Base-by-base conservation (phyloP, 1,140 invertebrate genomes). In the Hyles euphorbiae region DNA sequence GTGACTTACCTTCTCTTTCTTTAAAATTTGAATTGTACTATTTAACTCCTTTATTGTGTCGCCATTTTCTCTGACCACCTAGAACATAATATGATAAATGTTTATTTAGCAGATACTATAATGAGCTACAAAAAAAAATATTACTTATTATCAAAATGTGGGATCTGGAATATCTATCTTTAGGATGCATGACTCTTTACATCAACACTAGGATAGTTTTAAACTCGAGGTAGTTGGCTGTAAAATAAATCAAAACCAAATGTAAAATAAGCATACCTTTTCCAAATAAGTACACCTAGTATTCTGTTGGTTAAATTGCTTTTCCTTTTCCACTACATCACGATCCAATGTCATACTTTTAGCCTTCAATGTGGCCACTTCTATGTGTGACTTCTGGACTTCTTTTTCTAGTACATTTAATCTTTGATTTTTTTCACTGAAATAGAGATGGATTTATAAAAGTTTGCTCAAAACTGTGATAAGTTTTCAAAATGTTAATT, bases 291-390 rank as follows among this genome's bases (percentile, higher is more conserved):
- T 52, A 66, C 74, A 83, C 62, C 68, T 79, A 34, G 72, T 65
- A 60, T 72, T 80, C 5, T 76, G 45, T 53, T 82, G 73, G 52
- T 60, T 75, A 44, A 71, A 77, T 32, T 70, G 69, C 62, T 78
- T 88, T 53, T 88, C 86, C 59, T 74, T 83, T 32, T 87, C 84
- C 46, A 59, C 60, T 10, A 78, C 53, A 32, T 87, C 83, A 61
- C 86, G 77, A 59, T 94, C 93, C n/a, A 94, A 67, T 54, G 91
- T 90, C 5, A 88, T 76, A 78, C 91, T 92, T 73, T 92, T 92
- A 58, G 92, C 92, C 59, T 90, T 91, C 9, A 91, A 70, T 46
- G 89, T 84, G 3, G 89, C 83, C 10, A 92, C 83, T 82, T 94
- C 92, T 61, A 91, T 89, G 59, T 92, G 90, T 6, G 91, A 72